A percentile compares a stretch with the other conserved stretches of the same genome.
phyloP scores from a whole-genome alignment of 2,797 vertebrate species.

The Huso huso region DNA sequence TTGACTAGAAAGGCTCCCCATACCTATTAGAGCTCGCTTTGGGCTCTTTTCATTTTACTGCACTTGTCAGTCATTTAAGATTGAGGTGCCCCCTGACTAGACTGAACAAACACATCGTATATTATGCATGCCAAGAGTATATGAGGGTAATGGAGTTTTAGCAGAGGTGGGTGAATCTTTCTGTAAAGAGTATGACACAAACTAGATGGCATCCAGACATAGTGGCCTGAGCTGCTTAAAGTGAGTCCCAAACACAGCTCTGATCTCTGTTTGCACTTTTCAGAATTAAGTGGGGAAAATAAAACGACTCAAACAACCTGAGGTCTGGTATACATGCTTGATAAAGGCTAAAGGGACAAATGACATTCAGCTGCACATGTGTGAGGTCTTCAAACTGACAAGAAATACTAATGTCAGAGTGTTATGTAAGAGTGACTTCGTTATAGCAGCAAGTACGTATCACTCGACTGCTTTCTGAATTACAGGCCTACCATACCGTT shows the following conservation, averaged over 20 bases:
- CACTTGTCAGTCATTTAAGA: conserved; percentile 72
- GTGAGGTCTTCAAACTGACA: too few species aligned
- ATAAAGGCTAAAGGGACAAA: too few species aligned
- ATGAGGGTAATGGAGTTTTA: conserved; percentile 3
- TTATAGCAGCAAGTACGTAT: too few species aligned
- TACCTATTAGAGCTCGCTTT: conserved; percentile 54
- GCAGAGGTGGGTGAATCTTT: neutral
- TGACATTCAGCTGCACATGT: too few species aligned
- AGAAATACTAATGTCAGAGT: too few species aligned
- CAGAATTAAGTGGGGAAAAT: too few species aligned
- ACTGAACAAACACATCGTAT: conserved; percentile 66
- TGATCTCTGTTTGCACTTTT: neutral
- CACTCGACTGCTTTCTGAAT: too few species aligned
- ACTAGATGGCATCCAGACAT: neutral
- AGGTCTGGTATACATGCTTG: too few species aligned
- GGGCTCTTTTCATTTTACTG: conserved; percentile 64
- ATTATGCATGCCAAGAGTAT: conserved; percentile 42
- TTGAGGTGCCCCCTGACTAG: conserved; percentile 52
- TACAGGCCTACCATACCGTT: too few species aligned
- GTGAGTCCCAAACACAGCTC: neutral
- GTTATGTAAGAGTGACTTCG: too few species aligned
- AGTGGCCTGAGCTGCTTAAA: neutral
- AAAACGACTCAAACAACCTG: too few species aligned
- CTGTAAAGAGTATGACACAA: neutral
- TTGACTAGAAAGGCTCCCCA: conserved; percentile 71